A percentile compares a stretch with the other conserved stretches of the same genome.
Conservation (phyloP, 2,888 invertebrate genomes). For the Mellilla xanthometata region DNA sequence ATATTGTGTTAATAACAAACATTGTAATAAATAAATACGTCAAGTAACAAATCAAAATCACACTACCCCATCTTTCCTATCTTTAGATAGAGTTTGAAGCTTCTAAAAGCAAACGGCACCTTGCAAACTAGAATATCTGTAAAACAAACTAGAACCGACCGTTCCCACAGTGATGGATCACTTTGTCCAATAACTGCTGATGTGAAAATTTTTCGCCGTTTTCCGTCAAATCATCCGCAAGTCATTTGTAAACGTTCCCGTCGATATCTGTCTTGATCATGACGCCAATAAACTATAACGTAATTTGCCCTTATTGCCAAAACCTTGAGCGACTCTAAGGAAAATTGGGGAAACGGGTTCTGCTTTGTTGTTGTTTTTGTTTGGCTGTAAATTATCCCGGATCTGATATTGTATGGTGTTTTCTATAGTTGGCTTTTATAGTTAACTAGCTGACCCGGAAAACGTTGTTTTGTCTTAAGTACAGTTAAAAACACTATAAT, state of each 20-base stretch:
- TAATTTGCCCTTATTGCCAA: conserved; percentile 20
- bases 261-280: conserved; percentile 35
- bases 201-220: conserved; percentile 36
- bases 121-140: too few species aligned
- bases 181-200: conserved; percentile 37
- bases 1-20: too few species aligned
- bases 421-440: too few species aligned
- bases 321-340: background rate
- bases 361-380: background rate
- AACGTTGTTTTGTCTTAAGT: too few species aligned
- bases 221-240: conserved; percentile 39
- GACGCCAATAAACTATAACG: conserved; percentile 29
- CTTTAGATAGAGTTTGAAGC: conserved; percentile 7
- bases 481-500: too few species aligned
- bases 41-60: too few species aligned
- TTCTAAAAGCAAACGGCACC: conserved; percentile 45
- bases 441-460: too few species aligned
- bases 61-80: too few species aligned
- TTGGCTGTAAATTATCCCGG: too few species aligned
- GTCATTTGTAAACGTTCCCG: conserved; percentile 42
- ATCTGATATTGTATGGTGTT: too few species aligned
- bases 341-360: conserved; percentile 1
- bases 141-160: too few species aligned
- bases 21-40: too few species aligned
- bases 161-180: conserved; percentile 43